Evolutionary conservation across 2,113 vertebrate species (phyloP).

Genomic region (Symphodus melops): DNA sequence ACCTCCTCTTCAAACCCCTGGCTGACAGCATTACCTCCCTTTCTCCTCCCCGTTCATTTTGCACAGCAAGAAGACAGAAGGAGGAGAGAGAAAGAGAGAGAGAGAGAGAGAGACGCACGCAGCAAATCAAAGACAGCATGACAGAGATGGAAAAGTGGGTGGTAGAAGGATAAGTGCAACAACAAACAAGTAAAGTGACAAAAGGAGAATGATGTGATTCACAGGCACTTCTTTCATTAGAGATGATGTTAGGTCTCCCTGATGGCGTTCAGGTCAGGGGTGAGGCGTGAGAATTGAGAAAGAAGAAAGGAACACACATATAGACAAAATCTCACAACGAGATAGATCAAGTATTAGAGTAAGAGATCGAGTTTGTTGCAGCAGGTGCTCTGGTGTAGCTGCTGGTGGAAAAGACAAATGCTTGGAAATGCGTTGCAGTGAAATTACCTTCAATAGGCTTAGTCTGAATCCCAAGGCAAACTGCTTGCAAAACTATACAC

Average conservation of each 20-base stretch:
- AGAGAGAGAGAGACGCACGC: slow-evolving; percentile 21
- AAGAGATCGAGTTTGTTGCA: slow-evolving; percentile 7
- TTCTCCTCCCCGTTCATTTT: slow-evolving; percentile 58
- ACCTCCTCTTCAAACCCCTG: slow-evolving; percentile 35
- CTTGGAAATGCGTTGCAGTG: slow-evolving; percentile 45
- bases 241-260: slow-evolving; percentile 43
- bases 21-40: slow-evolving; percentile 43
- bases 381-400: slow-evolving; percentile 39
- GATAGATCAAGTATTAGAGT: not conserved
- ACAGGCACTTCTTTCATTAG: slow-evolving; percentile 34
- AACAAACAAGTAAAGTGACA: slow-evolving; percentile 41
- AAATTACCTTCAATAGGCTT: slow-evolving; percentile 62
- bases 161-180: slow-evolving; percentile 43
- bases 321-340: not conserved
- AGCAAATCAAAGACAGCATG: slow-evolving; percentile 53
- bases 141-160: slow-evolving; percentile 50
- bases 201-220: slow-evolving; percentile 14
- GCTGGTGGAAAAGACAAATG: slow-evolving; percentile 38
- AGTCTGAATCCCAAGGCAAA: slow-evolving; percentile 46
- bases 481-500: not conserved
- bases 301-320: not conserved
- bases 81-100: slow-evolving; percentile 47
- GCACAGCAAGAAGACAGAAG: slow-evolving; percentile 58
- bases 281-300: slow-evolving; percentile 19
- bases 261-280: slow-evolving; percentile 53